Base-by-base conservation (phyloP, 30 jellyfish, hydroid and myxozoan species). In the Turritopsis dohrnii region DNA sequence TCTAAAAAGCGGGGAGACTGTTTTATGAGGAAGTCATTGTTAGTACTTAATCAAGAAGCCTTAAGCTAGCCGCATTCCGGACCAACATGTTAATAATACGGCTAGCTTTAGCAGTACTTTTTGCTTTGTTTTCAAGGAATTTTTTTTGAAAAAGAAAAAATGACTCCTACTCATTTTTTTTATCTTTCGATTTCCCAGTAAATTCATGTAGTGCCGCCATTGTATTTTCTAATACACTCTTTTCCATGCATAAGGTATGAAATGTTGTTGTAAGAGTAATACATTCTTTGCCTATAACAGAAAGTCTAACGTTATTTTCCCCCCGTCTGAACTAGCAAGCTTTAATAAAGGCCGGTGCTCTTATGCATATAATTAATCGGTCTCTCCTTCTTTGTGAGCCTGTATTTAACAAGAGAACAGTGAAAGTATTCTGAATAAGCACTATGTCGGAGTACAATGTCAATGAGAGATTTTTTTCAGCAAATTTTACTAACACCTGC, bases 121-220 rank as follows among this genome's bases (percentile, higher is more conserved):
- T 41, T 41, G 60, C 9, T 5, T 41, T 41, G 60, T 41, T 41
- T 41, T 41, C 60, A 5, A 41, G 60, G 60, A 41, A 3, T 41
- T 41, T 41, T 41, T 41, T n/a, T n/a, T 41, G 5, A 41, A 41
- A 41, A 41, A 41, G 13, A 13, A 41, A 41, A 41, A 41, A 41
- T 41, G 60, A 41, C 60, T 41, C 60, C 5, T 41, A 41, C 5
- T 41, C 60, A 41, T 41, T 41, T 41, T 41, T 41, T n/a, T 41
- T 41, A 5, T 41, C 60, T 41, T 41, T 41, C 60, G 60, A 41
- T 41, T 41, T 41, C 60, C 60, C 60, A 41, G 60, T 41, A 41
- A 41, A 41, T 41, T 27, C 30, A 69, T 69, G 28, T 69, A 69
- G 77, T 69, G 77, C 77, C 19, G 77, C 77, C 77, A 69, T n/a